A percentile compares a stretch with the other conserved stretches of the same genome.
Evolutionary conservation across 2,888 invertebrate genomes (phyloP).

Genomic region (Blastobasis lacticolella): DNA sequence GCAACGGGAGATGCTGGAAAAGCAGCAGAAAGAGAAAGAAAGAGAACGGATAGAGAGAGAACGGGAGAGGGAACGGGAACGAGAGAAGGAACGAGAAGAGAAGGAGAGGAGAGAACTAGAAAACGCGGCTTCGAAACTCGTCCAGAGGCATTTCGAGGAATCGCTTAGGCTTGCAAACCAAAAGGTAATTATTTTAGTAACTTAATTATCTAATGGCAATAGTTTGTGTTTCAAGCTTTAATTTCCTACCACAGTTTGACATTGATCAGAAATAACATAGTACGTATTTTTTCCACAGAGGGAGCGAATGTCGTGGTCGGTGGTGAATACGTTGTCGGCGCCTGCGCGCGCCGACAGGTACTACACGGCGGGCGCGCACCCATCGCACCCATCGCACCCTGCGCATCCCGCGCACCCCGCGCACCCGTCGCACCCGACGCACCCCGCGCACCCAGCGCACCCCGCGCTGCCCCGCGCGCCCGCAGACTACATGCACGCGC

Average conservation of each 20-base stretch:
- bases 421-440: slow-evolving; percentile 27
- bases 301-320: slow-evolving; percentile 73
- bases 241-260: background rate
- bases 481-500: slow-evolving; percentile 39
- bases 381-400: slow-evolving; percentile 33
- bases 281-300: slow-evolving; percentile 43
- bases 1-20: slow-evolving; percentile 76
- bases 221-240: background rate
- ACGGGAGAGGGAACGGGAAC: slow-evolving; percentile 69
- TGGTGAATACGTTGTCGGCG: slow-evolving; percentile 63
- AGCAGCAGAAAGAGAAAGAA: slow-evolving; percentile 79
- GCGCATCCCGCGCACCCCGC: slow-evolving; percentile 33
- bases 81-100: slow-evolving; percentile 67
- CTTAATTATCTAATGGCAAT: slow-evolving; percentile 1
- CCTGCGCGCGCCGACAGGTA: slow-evolving; percentile 42
- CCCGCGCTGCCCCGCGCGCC: slow-evolving; percentile 28
- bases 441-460: slow-evolving; percentile 24
- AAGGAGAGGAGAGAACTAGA: slow-evolving; percentile 71
- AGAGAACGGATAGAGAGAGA: slow-evolving; percentile 78
- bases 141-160: slow-evolving; percentile 93
- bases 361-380: slow-evolving; percentile 25
- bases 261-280: too few relatives aligned
- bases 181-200: slow-evolving; percentile 70
- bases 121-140: slow-evolving; percentile 85
- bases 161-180: slow-evolving; percentile 85